Conservation (phyloP, 2,113 vertebrate genomes). For the Trachemys scripta region DNA sequence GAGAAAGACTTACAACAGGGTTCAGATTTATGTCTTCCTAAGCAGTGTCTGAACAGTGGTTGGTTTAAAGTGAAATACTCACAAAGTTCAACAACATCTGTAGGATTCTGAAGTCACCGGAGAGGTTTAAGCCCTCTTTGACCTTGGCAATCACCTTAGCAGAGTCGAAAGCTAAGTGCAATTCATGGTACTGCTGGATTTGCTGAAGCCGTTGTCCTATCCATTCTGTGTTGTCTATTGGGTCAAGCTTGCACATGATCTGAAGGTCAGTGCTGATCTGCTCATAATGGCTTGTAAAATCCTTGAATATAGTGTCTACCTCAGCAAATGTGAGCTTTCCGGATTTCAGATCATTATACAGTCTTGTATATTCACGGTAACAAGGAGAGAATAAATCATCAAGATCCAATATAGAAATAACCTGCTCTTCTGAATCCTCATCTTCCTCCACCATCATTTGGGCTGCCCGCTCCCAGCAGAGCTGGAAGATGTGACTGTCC, state of each 20-base stretch:
- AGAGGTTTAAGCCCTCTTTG: constrained; percentile 83
- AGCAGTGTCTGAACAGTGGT: neutral
- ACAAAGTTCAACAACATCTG: constrained; percentile 82
- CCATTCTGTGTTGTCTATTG: constrained; percentile 76
- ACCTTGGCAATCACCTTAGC: constrained; percentile 84
- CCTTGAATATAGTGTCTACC: constrained; percentile 81
- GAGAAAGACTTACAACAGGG: neutral
- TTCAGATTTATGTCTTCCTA: neutral
- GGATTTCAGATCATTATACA: constrained; percentile 80
- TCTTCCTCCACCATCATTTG: fast-evolving
- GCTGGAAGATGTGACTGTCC: constrained; percentile 84
- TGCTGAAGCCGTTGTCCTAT: constrained; percentile 83
- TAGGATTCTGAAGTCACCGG: constrained; percentile 88
- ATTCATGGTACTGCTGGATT: constrained; percentile 90
- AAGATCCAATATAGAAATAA: neutral
- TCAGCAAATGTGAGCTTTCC: constrained; percentile 83
- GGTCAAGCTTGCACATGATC: constrained; percentile 74
- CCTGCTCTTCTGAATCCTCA: neutral
- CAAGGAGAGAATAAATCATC: constrained; percentile 80
- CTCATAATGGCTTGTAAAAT: constrained; percentile 79
- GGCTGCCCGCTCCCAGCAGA: constrained; percentile 83
- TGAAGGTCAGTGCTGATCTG: constrained; percentile 78
- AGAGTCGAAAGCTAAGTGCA: constrained; percentile 85
- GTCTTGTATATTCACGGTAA: constrained; percentile 46
- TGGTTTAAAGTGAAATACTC: constrained; percentile 71